Base-by-base conservation (phyloP, 2,888 invertebrate genomes). In the Drosophila subquinaria region DNA sequence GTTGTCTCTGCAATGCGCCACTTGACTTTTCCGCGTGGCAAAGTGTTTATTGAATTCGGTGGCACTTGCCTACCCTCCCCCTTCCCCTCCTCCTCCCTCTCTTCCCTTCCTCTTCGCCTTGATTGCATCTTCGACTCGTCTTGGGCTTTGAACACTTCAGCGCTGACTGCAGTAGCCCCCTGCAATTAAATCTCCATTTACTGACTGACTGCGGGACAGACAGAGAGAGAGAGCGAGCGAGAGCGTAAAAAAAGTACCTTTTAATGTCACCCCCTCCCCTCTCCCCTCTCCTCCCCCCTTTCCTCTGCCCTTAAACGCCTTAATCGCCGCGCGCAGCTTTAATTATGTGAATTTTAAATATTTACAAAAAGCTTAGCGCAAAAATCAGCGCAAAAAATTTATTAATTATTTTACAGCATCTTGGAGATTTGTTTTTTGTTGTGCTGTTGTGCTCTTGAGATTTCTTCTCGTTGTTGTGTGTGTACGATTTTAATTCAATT, bases 111-210 rank as follows among this genome's bases (percentile, higher is more conserved):
- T 23, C 43, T 4, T 43, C 35, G 43, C 30, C 71, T 81, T 89
- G 84, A 85, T 85, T 89, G 85, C 84, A 81, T 69, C 82, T 82
- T 63, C 73, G 68, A 64, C 47, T 60, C 51, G 40, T 43, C 47
- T 56, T 45, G 30, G n/a, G 45, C 27, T 20, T 20, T 33, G 50
- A 36, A 43, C 68, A 66, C 75, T 81, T 70, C 45, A 81, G 27
- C 53, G 65, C 55, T 62, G 20, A 65, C 71, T 68, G 85, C 80
- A 74, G 84, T 87, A 84, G 87, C 81, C 77, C 30, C 71, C 88
- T 90, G 86, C 89, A 90, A 90, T 90, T 90, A 90, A 90, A 90
- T 90, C 82, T 86, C 90, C 88, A 90, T 90, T 90, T 90, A 47
- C n/a, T 20, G 13, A 51, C 33, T 42, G 17, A n/a, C 13, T n/a